A percentile compares a stretch with the other conserved stretches of the same genome.
Evolutionary conservation across 2,888 invertebrate genomes (phyloP).

Genomic region (Brassicogethes aeneus): DNA sequence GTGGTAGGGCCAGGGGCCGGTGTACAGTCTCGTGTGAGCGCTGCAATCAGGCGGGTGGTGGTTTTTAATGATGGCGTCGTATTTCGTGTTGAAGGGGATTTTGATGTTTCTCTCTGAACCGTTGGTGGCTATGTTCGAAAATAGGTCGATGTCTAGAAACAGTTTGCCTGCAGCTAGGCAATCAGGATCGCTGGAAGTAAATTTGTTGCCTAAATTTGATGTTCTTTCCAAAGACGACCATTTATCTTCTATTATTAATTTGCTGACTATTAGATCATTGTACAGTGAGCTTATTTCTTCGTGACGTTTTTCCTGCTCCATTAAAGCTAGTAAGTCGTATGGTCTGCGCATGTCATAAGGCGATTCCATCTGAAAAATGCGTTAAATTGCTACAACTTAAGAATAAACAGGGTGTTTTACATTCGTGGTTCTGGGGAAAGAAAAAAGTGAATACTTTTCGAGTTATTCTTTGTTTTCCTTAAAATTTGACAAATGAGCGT

Average conservation of each 20-base stretch:
- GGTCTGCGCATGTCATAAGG: conserved; percentile 64
- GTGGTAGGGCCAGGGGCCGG: conserved; percentile 55
- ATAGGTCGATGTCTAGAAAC: conserved; percentile 59
- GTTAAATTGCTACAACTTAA: no score
- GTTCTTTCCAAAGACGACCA: conserved; percentile 51
- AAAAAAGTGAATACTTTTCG: neutral
- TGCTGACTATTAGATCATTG: conserved; percentile 53
- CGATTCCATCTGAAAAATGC: conserved; percentile 56
- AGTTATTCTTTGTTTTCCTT: neutral
- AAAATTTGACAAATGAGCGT: no score
- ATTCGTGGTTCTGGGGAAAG: no score
- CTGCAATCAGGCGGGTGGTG: conserved; percentile 32
- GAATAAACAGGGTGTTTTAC: no score
- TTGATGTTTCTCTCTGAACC: conserved; percentile 46
- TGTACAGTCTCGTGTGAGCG: conserved; percentile 34
- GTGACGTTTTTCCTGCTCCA: conserved; percentile 66
- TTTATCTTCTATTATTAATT: conserved; percentile 52
- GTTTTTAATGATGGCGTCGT: conserved; percentile 27
- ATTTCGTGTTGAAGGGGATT: conserved; percentile 29
- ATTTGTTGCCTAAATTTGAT: conserved; percentile 51
- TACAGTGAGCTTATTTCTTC: conserved; percentile 52
- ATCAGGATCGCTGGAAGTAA: conserved; percentile 52
- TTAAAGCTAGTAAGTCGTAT: conserved; percentile 62
- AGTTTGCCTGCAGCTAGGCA: conserved; percentile 57
- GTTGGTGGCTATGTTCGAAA: conserved; percentile 50